These are phyloP conservation scores for Odontocolon sp. DNA, from an alignment of 2,888 invertebrate genomes.

Conservation along the genomic window DNA sequence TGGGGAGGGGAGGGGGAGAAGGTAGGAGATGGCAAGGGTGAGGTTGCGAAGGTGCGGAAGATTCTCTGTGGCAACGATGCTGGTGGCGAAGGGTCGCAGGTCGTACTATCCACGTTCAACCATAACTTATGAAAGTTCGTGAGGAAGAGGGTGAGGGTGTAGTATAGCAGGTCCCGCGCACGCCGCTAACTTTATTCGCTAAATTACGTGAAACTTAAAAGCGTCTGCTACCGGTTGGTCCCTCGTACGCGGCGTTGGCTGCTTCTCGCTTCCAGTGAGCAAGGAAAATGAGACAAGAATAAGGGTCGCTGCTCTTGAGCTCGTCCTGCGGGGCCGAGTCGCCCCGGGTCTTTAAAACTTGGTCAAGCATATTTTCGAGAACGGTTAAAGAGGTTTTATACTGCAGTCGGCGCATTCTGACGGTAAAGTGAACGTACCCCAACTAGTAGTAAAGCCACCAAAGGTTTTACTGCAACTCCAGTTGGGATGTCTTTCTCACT, in stretches of 20 bases:
- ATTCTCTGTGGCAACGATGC: conserved; percentile 33
- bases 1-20: too few relatives aligned
- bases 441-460: not conserved
- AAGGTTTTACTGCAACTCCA: not conserved
- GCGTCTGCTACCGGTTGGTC: conserved; percentile 68
- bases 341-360: conserved; percentile 39
- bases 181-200: conserved; percentile 71
- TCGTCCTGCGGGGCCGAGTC: not conserved
- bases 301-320: not conserved
- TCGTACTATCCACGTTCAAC: conserved; percentile 58
- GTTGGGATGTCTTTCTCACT: too few relatives aligned
- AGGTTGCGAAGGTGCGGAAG: conserved; percentile 40
- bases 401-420: too few relatives aligned
- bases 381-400: conserved; percentile 39
- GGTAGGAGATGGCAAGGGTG: conserved; percentile 39
- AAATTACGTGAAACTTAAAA: conserved; percentile 74
- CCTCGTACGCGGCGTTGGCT: conserved; percentile 23
- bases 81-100: conserved; percentile 47
- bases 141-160: conserved; percentile 32
- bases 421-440: too few relatives aligned
- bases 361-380: conserved; percentile 47
- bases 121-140: conserved; percentile 65
- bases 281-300: conserved; percentile 2
- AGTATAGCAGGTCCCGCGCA: conserved; percentile 49
- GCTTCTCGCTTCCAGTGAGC: not conserved